phyloP scores from a whole-genome alignment of 2,888 invertebrate genomes.

The Timema cristinae region DNA sequence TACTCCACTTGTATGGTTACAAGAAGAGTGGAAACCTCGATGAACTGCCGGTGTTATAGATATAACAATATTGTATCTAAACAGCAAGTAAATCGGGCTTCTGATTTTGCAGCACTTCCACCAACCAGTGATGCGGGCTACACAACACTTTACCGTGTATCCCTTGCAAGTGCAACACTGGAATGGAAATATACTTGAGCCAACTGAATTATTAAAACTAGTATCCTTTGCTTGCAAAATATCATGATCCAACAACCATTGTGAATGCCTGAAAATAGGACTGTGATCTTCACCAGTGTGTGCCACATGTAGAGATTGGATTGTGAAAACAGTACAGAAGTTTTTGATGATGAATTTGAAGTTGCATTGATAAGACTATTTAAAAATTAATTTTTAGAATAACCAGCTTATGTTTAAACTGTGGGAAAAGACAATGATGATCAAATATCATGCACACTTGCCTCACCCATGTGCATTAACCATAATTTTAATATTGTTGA shows the following conservation, averaged over 20 bases:
- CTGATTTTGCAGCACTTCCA: not conserved
- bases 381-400: too few species aligned
- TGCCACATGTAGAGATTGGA: not conserved
- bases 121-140: not conserved
- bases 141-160: slow-evolving; percentile 10
- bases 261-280: slow-evolving; percentile 1
- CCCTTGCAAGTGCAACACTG: not conserved
- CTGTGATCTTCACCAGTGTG: not conserved
- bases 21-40: not conserved
- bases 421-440: too few species aligned
- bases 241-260: not conserved
- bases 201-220: slow-evolving; percentile 9
- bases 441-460: too few species aligned
- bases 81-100: not conserved
- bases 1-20: not conserved
- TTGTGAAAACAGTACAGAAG: slow-evolving; percentile 2
- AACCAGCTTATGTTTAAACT: too few species aligned
- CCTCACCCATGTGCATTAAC: too few species aligned
- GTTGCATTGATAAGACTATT: not conserved
- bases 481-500: not conserved
- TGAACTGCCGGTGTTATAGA: slow-evolving; percentile 5
- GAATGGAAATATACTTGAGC: not conserved
- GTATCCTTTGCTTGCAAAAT: not conserved
- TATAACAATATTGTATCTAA: not conserved
- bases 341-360: not conserved